Conservation (phyloP, 2,113 vertebrate genomes). For the Alectura lathami region DNA sequence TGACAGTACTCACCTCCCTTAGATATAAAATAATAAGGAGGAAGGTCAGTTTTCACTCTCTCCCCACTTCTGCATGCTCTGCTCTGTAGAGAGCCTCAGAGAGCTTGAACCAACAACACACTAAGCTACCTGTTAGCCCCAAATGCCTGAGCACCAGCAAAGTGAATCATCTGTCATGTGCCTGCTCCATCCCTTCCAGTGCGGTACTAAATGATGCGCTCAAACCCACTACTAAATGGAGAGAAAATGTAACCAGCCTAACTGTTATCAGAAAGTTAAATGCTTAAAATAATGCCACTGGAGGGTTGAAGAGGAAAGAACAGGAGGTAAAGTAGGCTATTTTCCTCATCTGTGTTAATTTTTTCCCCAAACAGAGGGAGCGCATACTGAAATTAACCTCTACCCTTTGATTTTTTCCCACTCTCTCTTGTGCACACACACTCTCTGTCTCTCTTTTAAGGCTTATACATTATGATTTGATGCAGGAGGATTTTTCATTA, state of each 20-base stretch:
- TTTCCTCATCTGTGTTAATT: constrained; percentile 1
- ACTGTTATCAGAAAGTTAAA: constrained; percentile 54
- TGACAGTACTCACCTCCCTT: not conserved
- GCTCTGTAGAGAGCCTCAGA: not conserved
- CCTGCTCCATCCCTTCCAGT: constrained; percentile 37
- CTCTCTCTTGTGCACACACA: not conserved
- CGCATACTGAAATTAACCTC: constrained; percentile 49
- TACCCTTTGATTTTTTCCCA: constrained; percentile 15
- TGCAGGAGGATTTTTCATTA: constrained; percentile 53
- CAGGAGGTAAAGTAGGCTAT: constrained; percentile 14
- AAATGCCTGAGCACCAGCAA: not conserved
- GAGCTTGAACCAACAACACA: not conserved
- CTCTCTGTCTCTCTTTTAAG: not conserved
- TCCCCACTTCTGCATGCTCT: not conserved
- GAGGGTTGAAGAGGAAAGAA: constrained; percentile 10
- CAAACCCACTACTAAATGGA: constrained; percentile 42
- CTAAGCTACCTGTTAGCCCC: constrained; percentile 26
- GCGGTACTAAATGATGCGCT: constrained; percentile 32
- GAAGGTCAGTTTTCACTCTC: not conserved
- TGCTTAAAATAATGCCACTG: constrained; percentile 62
- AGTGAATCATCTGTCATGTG: constrained; percentile 12
- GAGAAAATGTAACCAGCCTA: constrained; percentile 43
- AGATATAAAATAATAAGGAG: not conserved
- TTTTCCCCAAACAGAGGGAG: constrained; percentile 49
- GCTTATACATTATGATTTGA: constrained; percentile 26